phyloP scores from a whole-genome alignment of 2,888 invertebrate genomes.

The Apamea monoglypha region DNA sequence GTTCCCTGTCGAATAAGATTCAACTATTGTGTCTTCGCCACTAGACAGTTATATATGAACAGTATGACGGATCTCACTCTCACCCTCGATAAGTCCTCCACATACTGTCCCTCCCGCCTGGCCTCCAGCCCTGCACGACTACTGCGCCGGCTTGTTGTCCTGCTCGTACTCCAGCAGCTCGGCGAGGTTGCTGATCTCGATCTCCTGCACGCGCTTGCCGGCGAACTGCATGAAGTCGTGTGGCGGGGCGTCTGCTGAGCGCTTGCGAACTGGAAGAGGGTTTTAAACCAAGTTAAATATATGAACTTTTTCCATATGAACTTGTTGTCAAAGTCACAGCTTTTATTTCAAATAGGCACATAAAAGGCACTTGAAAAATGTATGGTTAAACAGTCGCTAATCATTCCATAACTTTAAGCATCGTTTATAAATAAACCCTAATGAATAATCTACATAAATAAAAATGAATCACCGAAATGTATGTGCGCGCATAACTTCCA shows the following conservation, averaged over 20 bases:
- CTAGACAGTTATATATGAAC: background rate
- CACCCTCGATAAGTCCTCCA: background rate
- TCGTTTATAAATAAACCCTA: too few relatives aligned
- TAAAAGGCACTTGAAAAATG: too few relatives aligned
- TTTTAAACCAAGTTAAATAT: background rate
- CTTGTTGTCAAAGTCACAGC: background rate
- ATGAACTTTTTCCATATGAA: background rate
- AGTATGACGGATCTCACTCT: background rate
- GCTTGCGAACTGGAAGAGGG: slow-evolving; percentile 90
- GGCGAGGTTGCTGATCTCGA: slow-evolving; percentile 93
- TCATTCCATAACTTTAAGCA: too few relatives aligned
- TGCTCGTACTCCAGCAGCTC: slow-evolving; percentile 90
- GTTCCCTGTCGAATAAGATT: background rate
- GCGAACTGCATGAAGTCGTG: slow-evolving; percentile 94
- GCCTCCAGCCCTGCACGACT: background rate
- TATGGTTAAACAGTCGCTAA: too few relatives aligned
- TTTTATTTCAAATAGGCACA: background rate
- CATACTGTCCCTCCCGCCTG: background rate
- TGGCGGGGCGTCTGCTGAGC: slow-evolving; percentile 85
- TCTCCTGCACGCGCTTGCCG: slow-evolving; percentile 93
- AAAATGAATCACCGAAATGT: too few relatives aligned
- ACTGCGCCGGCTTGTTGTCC: slow-evolving; percentile 49
- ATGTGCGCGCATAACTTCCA: too few relatives aligned
- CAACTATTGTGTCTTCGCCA: background rate
- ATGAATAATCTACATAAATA: too few relatives aligned